Percentiles rank a stretch among this genome's conserved stretches.
phyloP scores from a whole-genome alignment of 2,797 vertebrate species.

The Stomatorhinus walkeri region DNA sequence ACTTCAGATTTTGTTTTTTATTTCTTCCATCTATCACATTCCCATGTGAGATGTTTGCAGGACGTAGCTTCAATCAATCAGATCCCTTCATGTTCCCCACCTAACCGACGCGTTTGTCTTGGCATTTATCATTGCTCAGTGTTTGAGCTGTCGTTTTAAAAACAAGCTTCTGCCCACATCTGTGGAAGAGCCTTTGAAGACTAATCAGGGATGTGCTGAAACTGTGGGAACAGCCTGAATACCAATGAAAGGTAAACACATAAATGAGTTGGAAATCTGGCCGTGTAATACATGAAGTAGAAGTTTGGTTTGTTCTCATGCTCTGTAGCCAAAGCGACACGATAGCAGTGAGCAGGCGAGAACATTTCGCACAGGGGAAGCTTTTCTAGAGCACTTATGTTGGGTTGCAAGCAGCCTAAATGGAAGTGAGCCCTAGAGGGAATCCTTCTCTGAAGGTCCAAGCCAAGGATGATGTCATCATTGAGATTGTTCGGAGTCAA shows the following conservation, averaged over 20 bases:
- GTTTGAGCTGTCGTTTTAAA: slow-evolving; percentile 40
- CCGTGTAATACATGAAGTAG: neutral
- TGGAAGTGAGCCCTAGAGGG: neutral
- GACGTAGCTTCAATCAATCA: slow-evolving; percentile 14
- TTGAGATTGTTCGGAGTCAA: slow-evolving; percentile 26
- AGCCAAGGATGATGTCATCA: slow-evolving; percentile 30
- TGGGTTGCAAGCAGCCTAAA: neutral
- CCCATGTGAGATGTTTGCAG: slow-evolving; percentile 27
- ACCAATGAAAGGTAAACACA: neutral
- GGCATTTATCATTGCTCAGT: slow-evolving; percentile 52
- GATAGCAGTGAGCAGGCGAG: neutral
- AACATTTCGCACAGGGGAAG: too few species aligned
- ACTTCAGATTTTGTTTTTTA: slow-evolving; percentile 45
- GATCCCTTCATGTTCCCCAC: slow-evolving; percentile 5
- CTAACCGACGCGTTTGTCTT: slow-evolving; percentile 29
- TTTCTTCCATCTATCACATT: slow-evolving; percentile 36
- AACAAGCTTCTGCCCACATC: slow-evolving; percentile 34
- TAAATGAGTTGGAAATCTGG: neutral
- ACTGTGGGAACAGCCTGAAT: slow-evolving; percentile 38
- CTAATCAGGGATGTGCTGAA: slow-evolving; percentile 27
- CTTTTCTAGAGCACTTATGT: neutral
- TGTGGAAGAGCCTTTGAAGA: slow-evolving; percentile 41
- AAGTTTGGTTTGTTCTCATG: neutral
- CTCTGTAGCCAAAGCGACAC: slow-evolving; percentile 15
- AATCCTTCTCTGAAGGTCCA: neutral